Evolutionary conservation across 1,140 invertebrate species (phyloP).

Genomic region (Drosophila trapezifrons): DNA sequence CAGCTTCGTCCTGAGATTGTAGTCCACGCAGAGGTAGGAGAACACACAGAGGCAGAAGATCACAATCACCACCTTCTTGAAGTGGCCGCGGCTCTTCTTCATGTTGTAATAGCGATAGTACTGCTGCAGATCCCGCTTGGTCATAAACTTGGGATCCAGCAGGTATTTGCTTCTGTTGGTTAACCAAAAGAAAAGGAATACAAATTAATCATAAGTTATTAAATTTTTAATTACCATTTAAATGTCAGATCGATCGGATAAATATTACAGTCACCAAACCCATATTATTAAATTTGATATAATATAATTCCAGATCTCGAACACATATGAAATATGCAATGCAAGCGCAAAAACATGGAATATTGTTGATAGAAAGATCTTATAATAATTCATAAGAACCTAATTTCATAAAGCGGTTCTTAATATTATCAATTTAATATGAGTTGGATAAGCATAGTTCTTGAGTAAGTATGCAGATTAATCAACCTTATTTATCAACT

Average conservation of each 20-base stretch:
- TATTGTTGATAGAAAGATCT: too few relatives aligned
- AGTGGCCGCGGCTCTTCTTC: constrained; percentile 68
- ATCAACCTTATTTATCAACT: background rate
- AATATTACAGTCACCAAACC: too few relatives aligned
- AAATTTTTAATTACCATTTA: too few relatives aligned
- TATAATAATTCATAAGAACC: too few relatives aligned
- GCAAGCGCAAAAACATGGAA: too few relatives aligned
- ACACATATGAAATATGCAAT: too few relatives aligned
- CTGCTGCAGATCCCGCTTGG: constrained; percentile 74
- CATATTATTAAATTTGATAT: too few relatives aligned
- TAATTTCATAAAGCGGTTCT: background rate
- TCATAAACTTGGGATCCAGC: constrained; percentile 80
- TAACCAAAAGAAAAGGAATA: background rate
- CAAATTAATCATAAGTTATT: too few relatives aligned
- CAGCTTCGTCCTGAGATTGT: constrained; percentile 75
- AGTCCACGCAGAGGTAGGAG: constrained; percentile 78
- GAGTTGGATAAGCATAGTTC: too few relatives aligned
- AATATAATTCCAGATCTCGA: too few relatives aligned
- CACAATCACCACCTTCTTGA: constrained; percentile 76
- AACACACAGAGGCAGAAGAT: constrained; percentile 77
- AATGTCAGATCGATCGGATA: too few relatives aligned
- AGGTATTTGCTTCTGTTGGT: constrained; percentile 73
- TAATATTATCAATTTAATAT: background rate
- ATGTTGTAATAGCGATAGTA: constrained; percentile 79
- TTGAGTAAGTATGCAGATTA: background rate